Base-by-base conservation (phyloP, 2,888 invertebrate genomes). In the Gymnocheta viridis region DNA sequence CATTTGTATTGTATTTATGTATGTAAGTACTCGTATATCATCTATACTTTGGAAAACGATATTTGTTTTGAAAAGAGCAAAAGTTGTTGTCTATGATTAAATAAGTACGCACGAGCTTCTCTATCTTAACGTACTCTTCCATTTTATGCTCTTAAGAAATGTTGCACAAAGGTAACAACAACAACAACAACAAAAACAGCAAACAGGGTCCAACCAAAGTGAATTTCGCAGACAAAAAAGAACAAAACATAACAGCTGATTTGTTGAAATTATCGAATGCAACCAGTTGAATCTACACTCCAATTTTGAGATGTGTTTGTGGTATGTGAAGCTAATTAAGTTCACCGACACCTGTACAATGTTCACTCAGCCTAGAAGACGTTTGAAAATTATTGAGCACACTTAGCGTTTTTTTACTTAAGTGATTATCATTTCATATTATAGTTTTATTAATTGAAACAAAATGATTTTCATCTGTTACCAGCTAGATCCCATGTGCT, bases 301-400 rank as follows among this genome's bases (percentile, higher is more conserved):
- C 29, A 60, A 17, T 35, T 54, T 64, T 10, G 14, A 17, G 62
- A 44, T 12, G 74, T 49, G 38, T 5, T 44, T 5, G 44, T 44
- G 7, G 56, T 47, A 67, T 73, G 38, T 58, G 35, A 66, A 66
- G 44, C 66, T 66, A 79, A 79, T 83, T 79, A 70, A 83, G 80
- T 83, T 83, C 80, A 80, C 70, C 83, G 79, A 80, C 80, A 83
- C 79, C 79, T 82, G 82, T 78, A 27, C 56, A 38, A 49, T 62
- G 56, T 51, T 38, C 27, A 38, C 12, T 19, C 14, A 19, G 27
- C 9, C 17, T 47, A 14, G 29, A 51, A 29, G 22, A 29, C 32
- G 6, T 77, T 66, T 14, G 0, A 35, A 47, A 32, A 22, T 32
- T 22, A 47, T 17, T 24, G 9, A 6, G 17, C 7, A 19, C 29